Conservation (phyloP, 2,888 invertebrate genomes). For the Myathropa florea region DNA sequence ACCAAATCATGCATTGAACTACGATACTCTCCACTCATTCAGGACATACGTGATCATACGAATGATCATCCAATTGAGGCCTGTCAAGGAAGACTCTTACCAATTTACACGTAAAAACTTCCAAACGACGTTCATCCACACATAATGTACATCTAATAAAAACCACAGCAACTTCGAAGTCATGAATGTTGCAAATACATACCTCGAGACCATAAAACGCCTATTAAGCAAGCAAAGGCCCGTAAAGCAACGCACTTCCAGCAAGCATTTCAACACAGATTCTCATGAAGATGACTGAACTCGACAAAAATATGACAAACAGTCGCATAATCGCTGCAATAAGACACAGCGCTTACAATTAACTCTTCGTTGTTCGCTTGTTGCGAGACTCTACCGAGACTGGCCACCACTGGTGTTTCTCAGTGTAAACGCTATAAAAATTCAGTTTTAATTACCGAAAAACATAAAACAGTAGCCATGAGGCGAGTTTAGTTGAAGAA, state of each 20-base stretch:
- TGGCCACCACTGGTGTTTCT: not conserved
- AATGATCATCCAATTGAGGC: not conserved
- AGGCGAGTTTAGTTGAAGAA: slow-evolving; percentile 26
- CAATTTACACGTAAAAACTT: not conserved
- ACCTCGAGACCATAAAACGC: slow-evolving; percentile 21
- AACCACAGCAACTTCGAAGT: slow-evolving; percentile 1
- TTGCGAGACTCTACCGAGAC: not conserved
- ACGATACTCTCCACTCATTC: not conserved
- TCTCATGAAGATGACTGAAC: slow-evolving; percentile 63
- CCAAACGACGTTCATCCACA: slow-evolving; percentile 5
- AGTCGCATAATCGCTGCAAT: slow-evolving; percentile 47
- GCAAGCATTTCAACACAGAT: slow-evolving; percentile 60
- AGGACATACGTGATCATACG: not conserved
- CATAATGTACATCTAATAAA: slow-evolving; percentile 32
- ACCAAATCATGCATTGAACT: not conserved
- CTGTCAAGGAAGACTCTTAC: not conserved
- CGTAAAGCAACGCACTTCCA: not conserved
- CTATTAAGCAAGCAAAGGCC: slow-evolving; percentile 35
- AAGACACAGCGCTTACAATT: slow-evolving; percentile 47
- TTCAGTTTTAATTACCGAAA: slow-evolving; percentile 57
- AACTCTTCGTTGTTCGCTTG: slow-evolving; percentile 14
- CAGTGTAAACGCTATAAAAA: slow-evolving; percentile 2
- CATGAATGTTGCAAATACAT: slow-evolving; percentile 46
- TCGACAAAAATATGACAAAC: slow-evolving; percentile 34
- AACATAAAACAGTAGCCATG: slow-evolving; percentile 28